Evolutionary conservation across 2,113 vertebrate genomes (phyloP), one percentile per base, ranked within the genome.

Genomic region (Nycticebus coucang): DNA sequence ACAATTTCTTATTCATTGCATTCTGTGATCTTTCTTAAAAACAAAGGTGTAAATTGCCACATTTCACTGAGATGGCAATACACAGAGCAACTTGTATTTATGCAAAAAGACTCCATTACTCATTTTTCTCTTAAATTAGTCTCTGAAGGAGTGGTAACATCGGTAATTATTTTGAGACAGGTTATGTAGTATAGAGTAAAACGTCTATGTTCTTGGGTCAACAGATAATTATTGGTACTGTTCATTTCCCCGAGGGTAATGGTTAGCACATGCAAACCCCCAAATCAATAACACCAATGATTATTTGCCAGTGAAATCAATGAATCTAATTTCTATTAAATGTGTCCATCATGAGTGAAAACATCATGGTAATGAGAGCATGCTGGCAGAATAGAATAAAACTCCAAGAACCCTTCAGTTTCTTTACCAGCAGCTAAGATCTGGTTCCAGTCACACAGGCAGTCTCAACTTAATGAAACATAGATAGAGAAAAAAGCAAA

Each of bases 71-170:
- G 94, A 90, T 55, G 9, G 55, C 19, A 83, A 62, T 80, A 14
- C 88, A 89, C 84, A 81, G 90, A 97, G 85, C 78, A 93, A 95
- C 96, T 96, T 96, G n/a, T 92, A 91, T 83, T 94, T 97, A 86
- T 94, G 93, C 96, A 97, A 96, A 98, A 98, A 97, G 77, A 97
- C 71, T 80, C 89, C 35, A 93, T 98, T 95, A 97, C 83, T 95
- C 95, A 97, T 97, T 98, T 97, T 95, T 97, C 81, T 95, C 95
- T 96, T 94, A 96, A 95, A 98, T 97, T 97, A 82, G 66, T 95
- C 98, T 97, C 97, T 97, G 64, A 96, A 98, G 95, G 94, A 97
- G 81, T 75, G 37, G 90, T 95, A 97, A 95, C 89, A 81, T 35
- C 37, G 93, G 95, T 97, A 95, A 98, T 87, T 95, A 97, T 96